Evolutionary conservation across 2,113 vertebrate genomes (phyloP).

Genomic region (Actenoides lindsayi): DNA sequence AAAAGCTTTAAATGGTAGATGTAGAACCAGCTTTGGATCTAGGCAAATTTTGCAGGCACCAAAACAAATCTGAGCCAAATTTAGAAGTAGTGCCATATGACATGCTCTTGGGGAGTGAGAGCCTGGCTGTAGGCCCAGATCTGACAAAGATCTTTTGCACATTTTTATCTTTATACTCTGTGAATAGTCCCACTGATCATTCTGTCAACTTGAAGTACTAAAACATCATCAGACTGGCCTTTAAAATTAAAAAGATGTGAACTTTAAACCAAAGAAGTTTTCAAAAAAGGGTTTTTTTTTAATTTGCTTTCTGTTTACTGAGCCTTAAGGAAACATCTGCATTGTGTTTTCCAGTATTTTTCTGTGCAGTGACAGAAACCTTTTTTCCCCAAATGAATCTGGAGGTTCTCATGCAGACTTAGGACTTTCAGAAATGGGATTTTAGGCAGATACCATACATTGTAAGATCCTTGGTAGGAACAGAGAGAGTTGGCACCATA

Average conservation of each 20-base stretch:
- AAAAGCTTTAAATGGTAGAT: constrained; percentile 5
- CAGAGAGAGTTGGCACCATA: not conserved
- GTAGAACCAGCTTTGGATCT: not conserved
- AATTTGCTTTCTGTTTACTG: constrained; percentile 16
- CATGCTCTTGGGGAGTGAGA: not conserved
- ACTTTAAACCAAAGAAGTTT: not conserved
- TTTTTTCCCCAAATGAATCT: not conserved
- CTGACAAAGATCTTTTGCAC: constrained; percentile 49
- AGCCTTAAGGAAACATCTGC: not conserved
- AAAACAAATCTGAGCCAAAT: constrained; percentile 32
- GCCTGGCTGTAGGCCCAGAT: constrained; percentile 38
- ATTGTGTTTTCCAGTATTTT: constrained; percentile 8
- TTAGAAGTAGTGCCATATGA: constrained; percentile 43
- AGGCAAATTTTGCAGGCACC: constrained; percentile 25
- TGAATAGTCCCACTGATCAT: constrained; percentile 44
- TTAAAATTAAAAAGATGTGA: not conserved
- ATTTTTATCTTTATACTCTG: constrained; percentile 39
- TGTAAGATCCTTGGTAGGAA: not conserved
- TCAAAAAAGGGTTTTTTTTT: not conserved
- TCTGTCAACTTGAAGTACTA: constrained; percentile 1
- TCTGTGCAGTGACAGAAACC: not conserved
- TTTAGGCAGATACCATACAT: not conserved
- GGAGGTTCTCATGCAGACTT: not conserved
- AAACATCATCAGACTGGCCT: not conserved
- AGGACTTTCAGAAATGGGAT: not conserved